phyloP scores from a whole-genome alignment of 1,140 invertebrate species.

The Artemia franciscana region DNA sequence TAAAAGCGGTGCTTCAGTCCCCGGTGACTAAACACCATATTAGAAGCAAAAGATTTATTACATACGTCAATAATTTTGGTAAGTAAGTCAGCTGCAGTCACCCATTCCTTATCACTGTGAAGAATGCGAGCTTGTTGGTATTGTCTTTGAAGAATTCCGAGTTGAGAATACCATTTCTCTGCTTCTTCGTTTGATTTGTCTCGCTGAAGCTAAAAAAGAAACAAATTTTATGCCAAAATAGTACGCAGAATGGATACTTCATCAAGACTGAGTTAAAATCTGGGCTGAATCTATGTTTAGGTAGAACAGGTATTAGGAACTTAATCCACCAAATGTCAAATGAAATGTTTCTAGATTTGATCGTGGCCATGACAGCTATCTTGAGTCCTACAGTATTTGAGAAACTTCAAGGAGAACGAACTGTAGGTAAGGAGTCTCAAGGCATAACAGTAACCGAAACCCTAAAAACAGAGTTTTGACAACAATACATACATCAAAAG shows the following conservation, averaged over 20 bases:
- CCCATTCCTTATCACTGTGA: constrained; percentile 37
- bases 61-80: constrained; percentile 46
- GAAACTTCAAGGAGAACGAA: too few species aligned
- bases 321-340: background rate
- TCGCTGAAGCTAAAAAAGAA: constrained; percentile 31
- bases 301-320: background rate
- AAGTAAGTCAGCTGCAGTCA: constrained; percentile 40
- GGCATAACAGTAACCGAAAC: too few species aligned
- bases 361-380: too few species aligned
- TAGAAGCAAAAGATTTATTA: constrained; percentile 1
- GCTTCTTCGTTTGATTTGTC: constrained; percentile 60
- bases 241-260: background rate
- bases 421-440: too few species aligned
- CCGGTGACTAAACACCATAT: too few species aligned
- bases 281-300: background rate
- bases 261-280: background rate
- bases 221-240: too few species aligned
- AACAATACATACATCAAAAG: too few species aligned
- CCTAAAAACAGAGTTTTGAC: too few species aligned
- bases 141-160: constrained; percentile 37
- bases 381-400: too few species aligned
- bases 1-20: too few species aligned
- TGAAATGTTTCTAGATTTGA: too few species aligned
- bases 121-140: constrained; percentile 38
- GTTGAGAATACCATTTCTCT: constrained; percentile 31